Percentiles rank a stretch among this genome's conserved stretches.
Conservation (phyloP, 1,140 invertebrate species). For the Acromyrmex charruanus region DNA sequence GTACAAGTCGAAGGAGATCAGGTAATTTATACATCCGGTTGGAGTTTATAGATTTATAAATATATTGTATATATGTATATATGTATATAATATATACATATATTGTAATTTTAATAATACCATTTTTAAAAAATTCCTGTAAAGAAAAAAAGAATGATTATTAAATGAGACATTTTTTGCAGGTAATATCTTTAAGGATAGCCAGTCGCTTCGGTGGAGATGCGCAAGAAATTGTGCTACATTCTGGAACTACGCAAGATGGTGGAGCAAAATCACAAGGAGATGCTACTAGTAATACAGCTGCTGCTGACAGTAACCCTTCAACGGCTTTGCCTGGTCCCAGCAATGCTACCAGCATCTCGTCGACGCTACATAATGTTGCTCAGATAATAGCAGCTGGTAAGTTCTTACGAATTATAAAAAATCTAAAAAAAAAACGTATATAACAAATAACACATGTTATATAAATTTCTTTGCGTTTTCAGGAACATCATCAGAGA, state of each 20-base stretch:
- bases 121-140: not conserved
- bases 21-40: slow-evolving; percentile 85
- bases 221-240: slow-evolving; percentile 92
- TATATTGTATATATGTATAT: too few relatives aligned
- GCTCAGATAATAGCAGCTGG: slow-evolving; percentile 85
- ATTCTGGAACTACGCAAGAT: slow-evolving; percentile 86
- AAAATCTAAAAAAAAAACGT: not conserved
- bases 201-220: slow-evolving; percentile 91
- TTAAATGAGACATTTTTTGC: slow-evolving; percentile 34
- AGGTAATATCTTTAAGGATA: slow-evolving; percentile 95
- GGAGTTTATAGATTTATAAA: not conserved
- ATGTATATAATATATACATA: too few relatives aligned
- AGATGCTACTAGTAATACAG: slow-evolving; percentile 77
- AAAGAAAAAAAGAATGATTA: not conserved
- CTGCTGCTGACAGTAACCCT: slow-evolving; percentile 77
- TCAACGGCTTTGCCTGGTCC: slow-evolving; percentile 83
- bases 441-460: not conserved
- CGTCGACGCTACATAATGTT: slow-evolving; percentile 83
- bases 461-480: slow-evolving; percentile 67
- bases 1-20: slow-evolving; percentile 98
- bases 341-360: slow-evolving; percentile 83
- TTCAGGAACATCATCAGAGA: slow-evolving; percentile 82
- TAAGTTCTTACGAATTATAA: slow-evolving; percentile 66
- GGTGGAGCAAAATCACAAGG: slow-evolving; percentile 82
- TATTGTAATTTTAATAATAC: too few relatives aligned